A percentile compares a stretch with the other conserved stretches of the same genome.
Evolutionary conservation across 2,797 vertebrate species (phyloP).

Genomic region (Notoglanidium macrostoma): DNA sequence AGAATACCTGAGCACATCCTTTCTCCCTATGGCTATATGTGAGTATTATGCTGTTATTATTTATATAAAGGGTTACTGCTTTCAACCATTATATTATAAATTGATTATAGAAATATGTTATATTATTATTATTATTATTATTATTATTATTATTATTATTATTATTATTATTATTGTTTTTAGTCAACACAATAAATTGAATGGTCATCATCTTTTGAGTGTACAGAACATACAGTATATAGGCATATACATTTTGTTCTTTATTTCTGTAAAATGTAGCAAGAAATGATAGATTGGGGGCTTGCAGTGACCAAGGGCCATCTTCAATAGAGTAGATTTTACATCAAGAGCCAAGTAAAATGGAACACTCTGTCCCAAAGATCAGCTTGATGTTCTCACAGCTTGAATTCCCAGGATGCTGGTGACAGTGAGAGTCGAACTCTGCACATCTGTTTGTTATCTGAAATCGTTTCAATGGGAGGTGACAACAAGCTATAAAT

Average conservation of each 20-base stretch:
- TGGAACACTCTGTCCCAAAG: constrained; percentile 29
- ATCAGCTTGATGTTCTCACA: constrained; percentile 35
- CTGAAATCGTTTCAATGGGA: background rate
- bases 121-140: background rate
- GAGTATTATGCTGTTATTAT: constrained; percentile 76
- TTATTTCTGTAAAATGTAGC: background rate
- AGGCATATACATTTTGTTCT: background rate
- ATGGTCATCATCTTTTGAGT: background rate
- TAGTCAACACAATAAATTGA: background rate
- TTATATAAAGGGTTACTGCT: background rate
- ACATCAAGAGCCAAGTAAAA: constrained; percentile 26
- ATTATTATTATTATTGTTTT: background rate
- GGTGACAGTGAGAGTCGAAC: constrained; percentile 13
- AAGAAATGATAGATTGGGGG: background rate
- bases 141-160: background rate
- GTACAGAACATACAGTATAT: background rate
- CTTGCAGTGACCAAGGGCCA: background rate
- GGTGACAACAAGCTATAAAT: background rate
- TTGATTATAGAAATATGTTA: background rate
- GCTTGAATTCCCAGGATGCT: constrained; percentile 25
- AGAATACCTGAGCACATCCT: constrained; percentile 98
- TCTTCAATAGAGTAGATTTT: constrained; percentile 24
- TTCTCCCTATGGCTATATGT: constrained; percentile 99
- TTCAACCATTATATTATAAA: background rate
- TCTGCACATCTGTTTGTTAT: constrained; percentile 16